Base-by-base conservation (phyloP, 2,888 invertebrate genomes). In the Elegia similella region DNA sequence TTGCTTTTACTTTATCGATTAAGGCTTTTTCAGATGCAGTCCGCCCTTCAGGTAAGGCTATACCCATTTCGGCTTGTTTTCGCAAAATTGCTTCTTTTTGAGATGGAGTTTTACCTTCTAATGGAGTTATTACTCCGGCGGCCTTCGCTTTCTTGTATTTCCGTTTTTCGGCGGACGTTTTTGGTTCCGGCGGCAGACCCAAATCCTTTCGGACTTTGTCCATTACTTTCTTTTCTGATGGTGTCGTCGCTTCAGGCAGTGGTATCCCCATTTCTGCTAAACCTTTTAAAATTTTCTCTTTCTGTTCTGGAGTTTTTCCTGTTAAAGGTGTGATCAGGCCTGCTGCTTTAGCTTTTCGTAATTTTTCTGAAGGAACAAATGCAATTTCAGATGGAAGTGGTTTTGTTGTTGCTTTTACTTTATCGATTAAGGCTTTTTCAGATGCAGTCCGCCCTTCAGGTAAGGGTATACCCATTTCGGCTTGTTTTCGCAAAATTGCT, bases 271-370 rank as follows among this genome's bases (percentile, higher is more conserved):
- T 32, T 15, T 56, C 56, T 12, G 66, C 72, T 52, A 66, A 32
- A 8, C 64, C 59, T 58, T 53, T 66, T 23, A 64, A 16, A 38
- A 74, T 72, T 58, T 70, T 72, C 64, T 75, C 73, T 62, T 71
- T 70, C 57, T 74, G 62, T 32, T 58, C 57, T 8, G 63, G 60
- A 0, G 69, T 56, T 62, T 78, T 73, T 6, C 71, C 73, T 60
- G 65, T 59, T 17, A 73, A 56, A 23, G 75, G 70, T 7, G 71
- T 71, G 0, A 76, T 1, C 0, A 72, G 23, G 1, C 75, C 77
- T 6, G 69, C 72, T 5, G 70, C 71, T 65, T 71, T 74, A 0
- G 72, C 70, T 63, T 65, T 66, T 8, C 50, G 46, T 30, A 76
- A 6, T 58, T 69, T 73, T 57, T 68, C 67, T 0, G 69, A 63